Percentiles rank a stretch among this genome's conserved stretches.
These are phyloP conservation scores for Champsocephalus gunnari DNA, from an alignment of 2,797 vertebrate genomes.

Conservation along the genomic window DNA sequence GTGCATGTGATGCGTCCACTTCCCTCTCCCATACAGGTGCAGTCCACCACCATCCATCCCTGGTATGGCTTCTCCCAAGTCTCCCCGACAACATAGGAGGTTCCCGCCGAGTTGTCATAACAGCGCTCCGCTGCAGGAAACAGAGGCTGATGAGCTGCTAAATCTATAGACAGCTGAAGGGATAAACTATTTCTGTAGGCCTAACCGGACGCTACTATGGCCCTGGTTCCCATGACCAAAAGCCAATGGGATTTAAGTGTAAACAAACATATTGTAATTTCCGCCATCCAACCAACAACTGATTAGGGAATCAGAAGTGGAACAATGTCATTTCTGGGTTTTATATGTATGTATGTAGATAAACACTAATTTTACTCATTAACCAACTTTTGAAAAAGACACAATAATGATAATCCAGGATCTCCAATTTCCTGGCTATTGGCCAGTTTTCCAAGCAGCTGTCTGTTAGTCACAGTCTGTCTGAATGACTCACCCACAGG, in stretches of 20 bases:
- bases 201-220: too few species aligned
- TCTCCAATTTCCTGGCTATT: background rate
- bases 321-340: too few species aligned
- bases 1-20: slow-evolving; percentile 96
- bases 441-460: background rate
- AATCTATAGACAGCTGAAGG: too few species aligned
- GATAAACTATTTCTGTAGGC: too few species aligned
- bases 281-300: too few species aligned
- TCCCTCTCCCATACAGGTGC: slow-evolving; percentile 96
- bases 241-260: too few species aligned
- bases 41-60: slow-evolving; percentile 99
- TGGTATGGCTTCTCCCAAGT: slow-evolving; percentile 98
- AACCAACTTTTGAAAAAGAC: background rate
- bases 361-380: background rate
- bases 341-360: too few species aligned
- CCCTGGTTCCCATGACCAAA: too few species aligned
- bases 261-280: too few species aligned
- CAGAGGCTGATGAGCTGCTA: background rate
- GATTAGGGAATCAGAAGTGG: too few species aligned
- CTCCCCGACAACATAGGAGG: slow-evolving; percentile 93
- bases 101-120: slow-evolving; percentile 90
- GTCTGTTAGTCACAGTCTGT: slow-evolving; percentile 25
- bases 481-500: slow-evolving; percentile 89
- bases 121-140: slow-evolving; percentile 91
- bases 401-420: background rate